These are phyloP conservation scores for Cistogaster globosa DNA, from an alignment of 2,888 invertebrate genomes.

Conservation along the genomic window DNA sequence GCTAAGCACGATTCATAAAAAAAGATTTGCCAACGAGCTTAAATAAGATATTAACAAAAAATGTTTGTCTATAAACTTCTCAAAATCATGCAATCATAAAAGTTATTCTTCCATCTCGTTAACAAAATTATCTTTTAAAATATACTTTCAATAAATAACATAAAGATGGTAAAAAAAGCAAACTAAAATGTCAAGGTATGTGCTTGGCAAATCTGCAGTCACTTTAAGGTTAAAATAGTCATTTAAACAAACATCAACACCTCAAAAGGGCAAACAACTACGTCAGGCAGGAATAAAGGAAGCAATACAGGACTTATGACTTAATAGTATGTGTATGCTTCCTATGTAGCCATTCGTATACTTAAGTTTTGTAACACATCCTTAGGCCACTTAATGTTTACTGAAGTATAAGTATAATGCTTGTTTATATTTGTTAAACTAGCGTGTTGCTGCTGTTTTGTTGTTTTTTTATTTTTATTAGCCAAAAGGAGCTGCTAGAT, in stretches of 20 bases:
- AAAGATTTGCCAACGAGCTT: too few species aligned
- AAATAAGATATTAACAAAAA: background rate
- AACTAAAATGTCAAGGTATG: background rate
- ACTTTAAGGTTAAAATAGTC: slow-evolving; percentile 65
- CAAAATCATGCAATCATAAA: background rate
- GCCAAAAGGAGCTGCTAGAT: slow-evolving; percentile 64
- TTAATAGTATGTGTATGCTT: background rate
- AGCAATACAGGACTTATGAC: background rate
- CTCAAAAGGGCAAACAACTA: slow-evolving; percentile 52
- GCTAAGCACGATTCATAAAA: too few species aligned
- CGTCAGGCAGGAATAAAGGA: background rate
- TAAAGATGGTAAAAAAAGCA: background rate
- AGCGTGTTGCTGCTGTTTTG: slow-evolving; percentile 48
- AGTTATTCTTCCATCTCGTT: background rate
- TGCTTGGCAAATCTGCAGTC: slow-evolving; percentile 21
- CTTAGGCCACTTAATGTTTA: slow-evolving; percentile 68
- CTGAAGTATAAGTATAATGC: slow-evolving; percentile 49
- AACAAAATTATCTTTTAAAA: slow-evolving; percentile 7
- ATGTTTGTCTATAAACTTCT: background rate
- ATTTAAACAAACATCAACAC: slow-evolving; percentile 69
- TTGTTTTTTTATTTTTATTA: slow-evolving; percentile 22
- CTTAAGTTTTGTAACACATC: slow-evolving; percentile 30
- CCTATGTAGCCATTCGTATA: background rate
- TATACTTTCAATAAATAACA: slow-evolving; percentile 4
- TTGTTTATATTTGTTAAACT: slow-evolving; percentile 69